Conservation (phyloP, 1,140 invertebrate species). For the Dermatophagoides farinae region DNA sequence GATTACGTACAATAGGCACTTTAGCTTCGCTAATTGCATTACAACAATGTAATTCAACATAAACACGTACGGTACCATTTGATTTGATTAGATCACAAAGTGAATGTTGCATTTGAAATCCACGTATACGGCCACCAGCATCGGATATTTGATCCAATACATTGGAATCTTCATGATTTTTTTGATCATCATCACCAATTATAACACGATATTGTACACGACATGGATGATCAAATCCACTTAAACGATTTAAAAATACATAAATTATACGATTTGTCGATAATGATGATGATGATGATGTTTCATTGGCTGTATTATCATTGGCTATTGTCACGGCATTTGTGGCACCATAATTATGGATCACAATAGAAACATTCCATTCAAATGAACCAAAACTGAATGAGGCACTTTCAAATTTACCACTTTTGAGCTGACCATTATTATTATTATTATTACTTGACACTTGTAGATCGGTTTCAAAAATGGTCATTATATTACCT, state of each 20-base stretch:
- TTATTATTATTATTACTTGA: too few species aligned
- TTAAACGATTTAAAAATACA: conserved; percentile 40
- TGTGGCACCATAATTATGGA: conserved; percentile 22
- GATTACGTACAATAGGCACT: conserved; percentile 25
- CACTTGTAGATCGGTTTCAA: conserved; percentile 37
- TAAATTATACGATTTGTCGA: neutral
- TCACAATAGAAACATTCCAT: conserved; percentile 56
- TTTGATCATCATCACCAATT: conserved; percentile 40
- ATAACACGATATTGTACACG: conserved; percentile 47
- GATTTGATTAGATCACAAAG: conserved; percentile 17
- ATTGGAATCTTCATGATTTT: conserved; percentile 48
- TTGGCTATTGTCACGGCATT: neutral
- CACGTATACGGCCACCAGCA: conserved; percentile 45
- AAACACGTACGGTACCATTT: conserved; percentile 35
- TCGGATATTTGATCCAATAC: conserved; percentile 54
- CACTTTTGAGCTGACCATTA: conserved; percentile 23
- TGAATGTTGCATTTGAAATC: conserved; percentile 38
- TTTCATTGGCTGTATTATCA: neutral
- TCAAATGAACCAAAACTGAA: conserved; percentile 60
- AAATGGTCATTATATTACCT: conserved; percentile 50
- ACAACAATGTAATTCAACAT: conserved; percentile 51
- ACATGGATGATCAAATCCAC: conserved; percentile 59
- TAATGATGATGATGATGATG: neutral
- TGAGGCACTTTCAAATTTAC: conserved; percentile 42
- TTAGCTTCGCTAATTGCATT: conserved; percentile 48